phyloP scores from a whole-genome alignment of 2,797 vertebrate genomes.

The Adelosebastes latens region DNA sequence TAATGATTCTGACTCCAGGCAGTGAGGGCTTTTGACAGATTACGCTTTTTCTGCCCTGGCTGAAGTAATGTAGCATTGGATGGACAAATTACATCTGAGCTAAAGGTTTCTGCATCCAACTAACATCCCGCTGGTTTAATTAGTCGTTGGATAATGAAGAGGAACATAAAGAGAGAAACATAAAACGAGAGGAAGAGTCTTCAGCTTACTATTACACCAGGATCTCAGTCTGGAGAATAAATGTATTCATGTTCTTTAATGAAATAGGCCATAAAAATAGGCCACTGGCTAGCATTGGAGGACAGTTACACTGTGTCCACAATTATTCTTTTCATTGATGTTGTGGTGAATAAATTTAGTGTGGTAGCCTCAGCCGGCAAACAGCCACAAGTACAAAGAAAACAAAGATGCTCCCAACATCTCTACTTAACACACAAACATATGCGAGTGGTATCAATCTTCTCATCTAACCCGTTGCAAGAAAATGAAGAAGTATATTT shows the following conservation, averaged over 20 bases:
- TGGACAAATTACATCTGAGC: conserved; percentile 15
- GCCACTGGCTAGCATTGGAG: not conserved
- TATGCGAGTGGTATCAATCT: not conserved
- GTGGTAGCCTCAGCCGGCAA: not conserved
- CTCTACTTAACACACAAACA: not conserved
- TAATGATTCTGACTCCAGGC: conserved; percentile 2
- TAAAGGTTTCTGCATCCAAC: conserved; percentile 11
- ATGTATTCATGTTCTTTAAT: conserved; percentile 6
- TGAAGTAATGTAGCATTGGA: not conserved
- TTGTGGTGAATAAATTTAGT: not conserved
- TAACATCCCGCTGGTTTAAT: conserved; percentile 57
- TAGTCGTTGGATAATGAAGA: conserved; percentile 30
- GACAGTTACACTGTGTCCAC: not conserved
- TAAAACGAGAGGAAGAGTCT: conserved; percentile 3
- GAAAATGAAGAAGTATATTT: not conserved
- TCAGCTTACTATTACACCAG: not conserved
- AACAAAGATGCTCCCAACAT: not conserved
- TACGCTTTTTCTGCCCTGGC: not conserved
- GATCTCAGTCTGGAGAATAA: not conserved
- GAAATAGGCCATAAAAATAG: conserved; percentile 45
- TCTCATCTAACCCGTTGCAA: not conserved
- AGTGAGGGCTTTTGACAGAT: not conserved
- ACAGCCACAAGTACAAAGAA: not conserved
- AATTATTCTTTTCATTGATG: conserved; percentile 2
- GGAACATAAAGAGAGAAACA: not conserved